A percentile compares a stretch with the other conserved stretches of the same genome.
phyloP scores from a whole-genome alignment of 2,113 vertebrate genomes.

The Camarhynchus parvulus region DNA sequence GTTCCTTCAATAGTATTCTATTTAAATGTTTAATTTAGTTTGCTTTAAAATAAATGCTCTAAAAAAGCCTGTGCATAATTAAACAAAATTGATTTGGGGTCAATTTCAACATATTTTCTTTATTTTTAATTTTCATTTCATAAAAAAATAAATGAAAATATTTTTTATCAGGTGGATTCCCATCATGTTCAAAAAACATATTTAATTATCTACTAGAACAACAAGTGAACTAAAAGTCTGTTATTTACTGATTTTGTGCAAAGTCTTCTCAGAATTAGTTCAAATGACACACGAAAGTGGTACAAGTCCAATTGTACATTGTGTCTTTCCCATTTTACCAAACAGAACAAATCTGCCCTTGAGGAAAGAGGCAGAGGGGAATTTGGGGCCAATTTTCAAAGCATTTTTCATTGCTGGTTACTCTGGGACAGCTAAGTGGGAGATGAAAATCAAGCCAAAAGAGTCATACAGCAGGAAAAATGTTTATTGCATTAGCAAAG shows the following conservation, averaged over 20 bases:
- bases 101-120: not conserved
- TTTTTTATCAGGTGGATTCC: not conserved
- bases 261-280: not conserved
- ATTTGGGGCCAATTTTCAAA: constrained; percentile 21
- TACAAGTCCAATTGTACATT: not conserved
- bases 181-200: not conserved
- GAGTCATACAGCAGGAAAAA: not conserved
- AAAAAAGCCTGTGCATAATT: not conserved
- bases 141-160: not conserved
- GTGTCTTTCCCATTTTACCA: not conserved
- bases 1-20: not conserved
- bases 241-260: not conserved
- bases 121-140: not conserved
- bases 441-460: not conserved
- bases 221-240: not conserved
- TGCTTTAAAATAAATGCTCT: not conserved
- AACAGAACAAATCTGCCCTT: not conserved
- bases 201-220: not conserved
- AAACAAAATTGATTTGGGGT: not conserved
- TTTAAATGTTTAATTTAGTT: not conserved
- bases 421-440: not conserved
- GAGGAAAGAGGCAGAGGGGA: constrained; percentile 15
- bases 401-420: not conserved
- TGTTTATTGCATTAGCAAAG: constrained; percentile 16
- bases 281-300: not conserved